Evolutionary conservation across 2,113 vertebrate genomes (phyloP), one percentile per base, ranked within the genome.

Genomic region (Pyrgilauda ruficollis): DNA sequence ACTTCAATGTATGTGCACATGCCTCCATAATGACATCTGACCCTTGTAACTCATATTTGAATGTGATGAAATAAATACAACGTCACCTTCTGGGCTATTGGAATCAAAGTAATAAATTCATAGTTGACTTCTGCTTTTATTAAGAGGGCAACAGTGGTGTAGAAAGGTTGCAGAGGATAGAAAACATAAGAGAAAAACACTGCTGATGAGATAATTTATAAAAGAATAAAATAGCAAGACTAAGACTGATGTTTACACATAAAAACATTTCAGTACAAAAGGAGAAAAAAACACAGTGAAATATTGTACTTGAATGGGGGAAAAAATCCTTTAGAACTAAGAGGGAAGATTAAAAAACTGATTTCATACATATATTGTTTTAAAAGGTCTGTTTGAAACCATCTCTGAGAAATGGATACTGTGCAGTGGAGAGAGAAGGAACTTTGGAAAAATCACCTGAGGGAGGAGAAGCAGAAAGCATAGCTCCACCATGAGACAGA

Each of bases 231-330:
- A 39, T 22, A 50, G 13, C 12, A 69, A 76, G 49, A 35, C 24
- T n/a, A 22, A 66, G 30, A 46, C 28, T 70, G 37, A 82, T n/a
- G 7, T 52, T 28, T 67, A 21, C 9, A 7, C 10, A 61, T 18
- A n/a, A 59, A 89, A 86, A n/a, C 23, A 14, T 73, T 59, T 59
- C 30, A 24, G 30, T n/a, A 53, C 18, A 68, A 63, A 85, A 73
- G 13, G 11, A 68, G 27, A 20, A n/a, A 37, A 33, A 30, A 37
- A 26, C 26, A 76, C 12, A 44, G 7, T 8, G 6, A 75, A 77
- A 20, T 10, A 33, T 33, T 63, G 10, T 30, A 23, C 8, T 37
- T 73, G 14, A 49, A 41, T 15, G 2, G 1, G 0, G 2, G 6
- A 18, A 70, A 26, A 2, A 37, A 37, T 37, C 37, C 4, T 78